phyloP scores from a whole-genome alignment of 2,797 vertebrate genomes.

The Synanceia verrucosa region DNA sequence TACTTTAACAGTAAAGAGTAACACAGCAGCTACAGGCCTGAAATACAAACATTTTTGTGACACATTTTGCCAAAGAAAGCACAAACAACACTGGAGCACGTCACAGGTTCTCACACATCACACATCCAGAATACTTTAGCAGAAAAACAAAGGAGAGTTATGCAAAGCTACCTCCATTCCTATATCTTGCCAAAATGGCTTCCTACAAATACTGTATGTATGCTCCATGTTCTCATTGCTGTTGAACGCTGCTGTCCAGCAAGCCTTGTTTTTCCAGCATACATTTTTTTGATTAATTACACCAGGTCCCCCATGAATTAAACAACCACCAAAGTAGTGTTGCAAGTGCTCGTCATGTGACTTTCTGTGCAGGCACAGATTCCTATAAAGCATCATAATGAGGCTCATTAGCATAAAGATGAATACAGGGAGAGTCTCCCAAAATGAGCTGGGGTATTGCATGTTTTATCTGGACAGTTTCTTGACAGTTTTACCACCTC shows the following conservation, averaged over 20 bases:
- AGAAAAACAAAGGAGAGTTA: slow-evolving; percentile 22
- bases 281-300: slow-evolving; percentile 77
- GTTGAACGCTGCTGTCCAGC: slow-evolving; percentile 47
- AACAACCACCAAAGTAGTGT: slow-evolving; percentile 72
- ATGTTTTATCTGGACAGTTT: slow-evolving; percentile 42
- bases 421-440: slow-evolving; percentile 38
- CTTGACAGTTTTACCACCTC: slow-evolving; percentile 41
- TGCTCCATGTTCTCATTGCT: slow-evolving; percentile 27
- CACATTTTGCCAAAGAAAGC: slow-evolving; percentile 1
- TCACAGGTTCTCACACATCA: slow-evolving; percentile 1
- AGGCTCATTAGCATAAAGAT: slow-evolving; percentile 69
- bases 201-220: slow-evolving; percentile 42
- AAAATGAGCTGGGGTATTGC: slow-evolving; percentile 23
- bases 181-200: slow-evolving; percentile 31
- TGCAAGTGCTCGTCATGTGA: slow-evolving; percentile 55
- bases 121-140: slow-evolving; percentile 16
- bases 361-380: slow-evolving; percentile 53
- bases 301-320: slow-evolving; percentile 58
- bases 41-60: slow-evolving; percentile 9
- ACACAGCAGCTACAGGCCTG: background rate
- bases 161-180: slow-evolving; percentile 12
- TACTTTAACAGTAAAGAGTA: background rate
- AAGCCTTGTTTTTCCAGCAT: slow-evolving; percentile 48
- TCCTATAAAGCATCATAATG: slow-evolving; percentile 67
- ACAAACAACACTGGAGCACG: background rate